Conservation (phyloP, 2,797 vertebrate genomes). For the Gephyroberyx darwinii region DNA sequence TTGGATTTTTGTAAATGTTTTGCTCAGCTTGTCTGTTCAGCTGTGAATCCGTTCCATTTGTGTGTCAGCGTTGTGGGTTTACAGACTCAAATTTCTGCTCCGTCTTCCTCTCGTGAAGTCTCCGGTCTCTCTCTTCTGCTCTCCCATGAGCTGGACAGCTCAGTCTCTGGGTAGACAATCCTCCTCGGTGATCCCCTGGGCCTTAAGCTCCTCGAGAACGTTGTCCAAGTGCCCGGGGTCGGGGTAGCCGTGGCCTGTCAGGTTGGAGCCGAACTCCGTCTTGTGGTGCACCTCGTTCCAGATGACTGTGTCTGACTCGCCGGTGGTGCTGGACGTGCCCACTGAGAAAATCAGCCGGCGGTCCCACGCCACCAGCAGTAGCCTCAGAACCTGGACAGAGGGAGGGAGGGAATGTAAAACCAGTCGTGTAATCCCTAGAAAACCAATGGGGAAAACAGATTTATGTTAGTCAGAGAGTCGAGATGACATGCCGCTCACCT, state of each 20-base stretch:
- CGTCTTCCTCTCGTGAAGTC: not conserved
- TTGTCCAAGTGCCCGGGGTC: conserved; percentile 95
- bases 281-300: conserved; percentile 99
- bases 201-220: conserved; percentile 92
- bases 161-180: conserved; percentile 84
- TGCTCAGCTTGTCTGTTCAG: not conserved
- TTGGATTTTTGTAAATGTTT: conserved; percentile 14
- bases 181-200: conserved; percentile 93
- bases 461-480: not conserved
- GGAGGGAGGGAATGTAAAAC: not conserved
- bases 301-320: conserved; percentile 95
- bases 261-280: conserved; percentile 95
- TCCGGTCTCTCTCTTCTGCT: not conserved
- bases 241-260: conserved; percentile 94
- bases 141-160: conserved; percentile 27
- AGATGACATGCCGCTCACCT: conserved; percentile 76
- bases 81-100: conserved; percentile 20
- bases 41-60: not conserved
- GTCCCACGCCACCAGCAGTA: conserved; percentile 95
- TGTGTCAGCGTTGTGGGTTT: conserved; percentile 16
- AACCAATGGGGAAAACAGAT: no score
- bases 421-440: not conserved
- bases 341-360: conserved; percentile 93
- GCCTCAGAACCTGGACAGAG: conserved; percentile 85
- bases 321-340: conserved; percentile 94